Conservation (phyloP, 2,888 invertebrate genomes). For the Galeopsomyia nigrocyanea region DNA sequence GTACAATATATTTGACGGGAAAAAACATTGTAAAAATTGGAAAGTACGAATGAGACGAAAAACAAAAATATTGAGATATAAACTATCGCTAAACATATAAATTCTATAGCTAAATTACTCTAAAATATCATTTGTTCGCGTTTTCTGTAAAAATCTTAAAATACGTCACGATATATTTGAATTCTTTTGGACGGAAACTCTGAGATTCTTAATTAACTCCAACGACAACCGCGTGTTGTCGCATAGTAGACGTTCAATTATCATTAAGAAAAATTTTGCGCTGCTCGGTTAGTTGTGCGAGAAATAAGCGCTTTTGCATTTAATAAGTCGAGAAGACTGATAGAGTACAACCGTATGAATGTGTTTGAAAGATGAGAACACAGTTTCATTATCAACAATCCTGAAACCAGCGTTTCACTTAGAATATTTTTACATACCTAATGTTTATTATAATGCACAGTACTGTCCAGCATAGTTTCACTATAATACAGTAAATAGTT, state of each 20-base stretch:
- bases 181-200: conserved; percentile 44
- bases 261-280: conserved; percentile 17
- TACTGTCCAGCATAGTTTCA: conserved; percentile 15
- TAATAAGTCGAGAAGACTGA: conserved; percentile 1
- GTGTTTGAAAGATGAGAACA: conserved; percentile 16
- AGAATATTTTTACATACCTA: background rate
- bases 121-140: background rate
- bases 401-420: conserved; percentile 13
- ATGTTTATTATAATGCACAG: conserved; percentile 21
- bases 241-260: background rate
- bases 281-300: conserved; percentile 14
- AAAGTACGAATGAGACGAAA: no score
- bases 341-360: no score
- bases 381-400: conserved; percentile 31
- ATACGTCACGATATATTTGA: conserved; percentile 20
- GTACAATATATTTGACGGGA: background rate
- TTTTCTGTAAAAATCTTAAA: conserved; percentile 36
- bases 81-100: no score
- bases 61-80: no score
- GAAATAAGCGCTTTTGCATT: conserved; percentile 4
- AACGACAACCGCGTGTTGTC: conserved; percentile 4
- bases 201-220: conserved; percentile 30
- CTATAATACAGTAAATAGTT: conserved; percentile 26
- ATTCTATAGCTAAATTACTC: no score
- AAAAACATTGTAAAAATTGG: background rate